A percentile compares a stretch with the other conserved stretches of the same genome.
These are phyloP conservation scores for Lepidurus couesii DNA, from an alignment of 1,140 invertebrate species.

Conservation along the genomic window DNA sequence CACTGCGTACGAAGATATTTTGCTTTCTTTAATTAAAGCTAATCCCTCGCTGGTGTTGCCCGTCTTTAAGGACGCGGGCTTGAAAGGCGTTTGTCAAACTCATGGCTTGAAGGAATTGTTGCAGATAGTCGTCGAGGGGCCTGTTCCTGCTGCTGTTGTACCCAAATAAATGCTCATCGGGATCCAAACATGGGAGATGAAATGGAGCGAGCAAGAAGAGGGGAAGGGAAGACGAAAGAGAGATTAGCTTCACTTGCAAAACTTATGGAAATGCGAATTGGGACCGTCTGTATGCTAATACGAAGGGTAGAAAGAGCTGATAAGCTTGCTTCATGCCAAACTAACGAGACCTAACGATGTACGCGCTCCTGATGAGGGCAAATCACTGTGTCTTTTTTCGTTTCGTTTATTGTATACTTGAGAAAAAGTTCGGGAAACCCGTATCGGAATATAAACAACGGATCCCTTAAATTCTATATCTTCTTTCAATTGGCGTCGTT, in stretches of 20 bases:
- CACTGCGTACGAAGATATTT: slow-evolving; percentile 81
- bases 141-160: not conserved
- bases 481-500: not conserved
- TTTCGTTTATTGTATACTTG: not conserved
- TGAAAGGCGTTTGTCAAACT: slow-evolving; percentile 68
- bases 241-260: not conserved
- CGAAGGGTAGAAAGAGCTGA: not conserved
- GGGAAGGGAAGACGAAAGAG: not conserved
- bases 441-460: not conserved
- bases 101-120: slow-evolving; percentile 82
- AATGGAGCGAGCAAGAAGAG: not conserved
- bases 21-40: slow-evolving; percentile 74
- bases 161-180: slow-evolving; percentile 1
- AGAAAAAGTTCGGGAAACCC: not conserved
- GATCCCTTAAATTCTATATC: not conserved
- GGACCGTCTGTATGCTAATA: not conserved
- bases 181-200: not conserved
- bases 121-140: slow-evolving; percentile 71
- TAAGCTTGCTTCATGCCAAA: not conserved
- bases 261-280: not conserved
- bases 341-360: not conserved
- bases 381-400: not conserved
- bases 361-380: not conserved
- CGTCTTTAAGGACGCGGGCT: slow-evolving; percentile 76
- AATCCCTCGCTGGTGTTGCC: slow-evolving; percentile 60